Percentiles rank a stretch among this genome's conserved stretches.
Conservation (phyloP, 2,113 vertebrate genomes). For the Tragulus kanchil region DNA sequence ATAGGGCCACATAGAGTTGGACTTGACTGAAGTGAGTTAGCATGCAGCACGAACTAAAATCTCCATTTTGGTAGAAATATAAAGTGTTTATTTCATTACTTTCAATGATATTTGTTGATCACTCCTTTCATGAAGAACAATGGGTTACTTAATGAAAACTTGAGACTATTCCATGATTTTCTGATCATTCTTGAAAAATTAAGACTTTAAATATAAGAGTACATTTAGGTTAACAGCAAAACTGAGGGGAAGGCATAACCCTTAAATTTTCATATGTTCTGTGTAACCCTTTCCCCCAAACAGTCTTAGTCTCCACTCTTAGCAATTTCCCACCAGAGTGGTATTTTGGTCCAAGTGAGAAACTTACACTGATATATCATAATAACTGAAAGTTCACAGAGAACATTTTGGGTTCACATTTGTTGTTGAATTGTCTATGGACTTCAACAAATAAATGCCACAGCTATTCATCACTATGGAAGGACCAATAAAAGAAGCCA, state of each 20-base stretch:
- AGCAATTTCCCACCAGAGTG: neutral
- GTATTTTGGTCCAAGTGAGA: neutral
- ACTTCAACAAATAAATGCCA: neutral
- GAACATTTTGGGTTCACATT: neutral
- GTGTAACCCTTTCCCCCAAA: neutral
- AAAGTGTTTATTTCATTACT: neutral
- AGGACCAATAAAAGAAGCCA: no score
- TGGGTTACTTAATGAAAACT: neutral
- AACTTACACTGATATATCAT: neutral
- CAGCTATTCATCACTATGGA: neutral
- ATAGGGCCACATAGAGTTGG: no score
- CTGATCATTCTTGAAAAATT: neutral
- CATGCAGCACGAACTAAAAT: no score
- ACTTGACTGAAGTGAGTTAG: no score
- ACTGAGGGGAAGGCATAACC: neutral
- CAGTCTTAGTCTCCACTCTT: neutral
- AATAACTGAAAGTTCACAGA: neutral
- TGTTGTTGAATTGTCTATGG: neutral
- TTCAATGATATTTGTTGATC: neutral
- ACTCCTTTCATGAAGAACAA: neutral
- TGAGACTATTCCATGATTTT: neutral
- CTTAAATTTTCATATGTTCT: no score
- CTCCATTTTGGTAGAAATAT: neutral
- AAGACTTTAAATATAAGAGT: neutral
- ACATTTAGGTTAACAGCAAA: neutral